Evolutionary conservation across 2,113 vertebrate genomes (phyloP).

Genomic region (Cynopterus brachyotis): DNA sequence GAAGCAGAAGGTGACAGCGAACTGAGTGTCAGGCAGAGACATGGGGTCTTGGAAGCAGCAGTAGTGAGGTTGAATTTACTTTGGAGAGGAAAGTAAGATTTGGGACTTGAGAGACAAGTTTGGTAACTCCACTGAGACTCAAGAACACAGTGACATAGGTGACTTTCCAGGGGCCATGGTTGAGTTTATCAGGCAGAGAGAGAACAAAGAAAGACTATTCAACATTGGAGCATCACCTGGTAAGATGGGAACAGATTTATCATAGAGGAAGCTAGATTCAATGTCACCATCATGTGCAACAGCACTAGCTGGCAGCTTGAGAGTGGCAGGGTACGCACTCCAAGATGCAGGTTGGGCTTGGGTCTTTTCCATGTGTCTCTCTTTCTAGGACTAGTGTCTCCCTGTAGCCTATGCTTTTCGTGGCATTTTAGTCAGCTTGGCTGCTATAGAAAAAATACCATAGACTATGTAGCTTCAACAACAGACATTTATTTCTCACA

Average conservation of each 20-base stretch:
- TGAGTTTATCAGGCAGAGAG: neutral
- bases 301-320: neutral
- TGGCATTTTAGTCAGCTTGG: neutral
- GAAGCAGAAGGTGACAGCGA: neutral
- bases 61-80: neutral
- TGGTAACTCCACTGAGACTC: neutral
- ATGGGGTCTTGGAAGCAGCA: neutral
- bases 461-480: neutral
- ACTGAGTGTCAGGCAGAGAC: neutral
- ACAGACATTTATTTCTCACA: neutral
- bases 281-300: neutral
- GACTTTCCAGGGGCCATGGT: neutral
- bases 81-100: neutral
- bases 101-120: neutral
- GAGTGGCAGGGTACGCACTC: neutral
- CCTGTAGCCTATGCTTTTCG: neutral
- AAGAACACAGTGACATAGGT: neutral
- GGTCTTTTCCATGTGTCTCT: neutral
- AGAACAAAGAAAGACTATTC: neutral
- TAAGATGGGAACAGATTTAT: neutral
- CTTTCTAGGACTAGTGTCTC: neutral
- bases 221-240: neutral
- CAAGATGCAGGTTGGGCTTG: neutral
- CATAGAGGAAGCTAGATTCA: neutral
- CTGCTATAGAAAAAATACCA: neutral